These are phyloP conservation scores for Latrodectus hesperus DNA, from an alignment of 2,888 invertebrate species.

Conservation along the genomic window DNA sequence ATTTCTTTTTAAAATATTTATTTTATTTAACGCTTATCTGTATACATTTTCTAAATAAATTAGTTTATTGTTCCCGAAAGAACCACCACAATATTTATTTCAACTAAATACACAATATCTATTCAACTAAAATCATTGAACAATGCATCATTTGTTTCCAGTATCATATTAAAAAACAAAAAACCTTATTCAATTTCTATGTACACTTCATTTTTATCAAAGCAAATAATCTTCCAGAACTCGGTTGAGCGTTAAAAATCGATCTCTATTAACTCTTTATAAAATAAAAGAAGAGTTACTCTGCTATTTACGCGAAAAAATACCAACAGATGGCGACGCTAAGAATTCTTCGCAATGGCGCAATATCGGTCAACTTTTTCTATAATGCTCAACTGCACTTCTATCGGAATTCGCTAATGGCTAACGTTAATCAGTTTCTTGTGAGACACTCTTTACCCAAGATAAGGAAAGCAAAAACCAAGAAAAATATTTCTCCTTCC, in stretches of 20 bases:
- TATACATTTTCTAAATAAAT: no score
- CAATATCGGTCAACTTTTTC: slow-evolving; percentile 54
- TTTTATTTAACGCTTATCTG: no score
- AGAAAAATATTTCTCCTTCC: slow-evolving; percentile 55
- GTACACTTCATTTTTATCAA: slow-evolving; percentile 20
- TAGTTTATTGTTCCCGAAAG: no score
- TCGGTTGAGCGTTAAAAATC: slow-evolving; percentile 21
- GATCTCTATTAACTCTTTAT: slow-evolving; percentile 45
- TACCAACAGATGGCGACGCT: slow-evolving; percentile 46
- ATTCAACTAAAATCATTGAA: no score
- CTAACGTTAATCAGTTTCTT: slow-evolving; percentile 51
- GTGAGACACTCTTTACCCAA: slow-evolving; percentile 46
- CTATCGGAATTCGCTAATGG: slow-evolving; percentile 66
- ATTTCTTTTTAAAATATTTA: no score
- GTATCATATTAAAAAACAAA: no score
- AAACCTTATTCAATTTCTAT: not conserved
- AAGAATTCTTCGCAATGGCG: slow-evolving; percentile 19
- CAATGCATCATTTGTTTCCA: no score
- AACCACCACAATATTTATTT: no score
- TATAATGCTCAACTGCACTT: slow-evolving; percentile 34
- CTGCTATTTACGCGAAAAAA: slow-evolving; percentile 45
- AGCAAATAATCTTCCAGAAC: slow-evolving; percentile 13
- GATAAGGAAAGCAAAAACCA: slow-evolving; percentile 46
- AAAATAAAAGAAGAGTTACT: slow-evolving; percentile 10
- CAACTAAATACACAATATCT: no score